Evolutionary conservation across 2,113 vertebrate genomes (phyloP), one percentile per base, ranked within the genome.

Genomic region (Psittacula cyanocephala): DNA sequence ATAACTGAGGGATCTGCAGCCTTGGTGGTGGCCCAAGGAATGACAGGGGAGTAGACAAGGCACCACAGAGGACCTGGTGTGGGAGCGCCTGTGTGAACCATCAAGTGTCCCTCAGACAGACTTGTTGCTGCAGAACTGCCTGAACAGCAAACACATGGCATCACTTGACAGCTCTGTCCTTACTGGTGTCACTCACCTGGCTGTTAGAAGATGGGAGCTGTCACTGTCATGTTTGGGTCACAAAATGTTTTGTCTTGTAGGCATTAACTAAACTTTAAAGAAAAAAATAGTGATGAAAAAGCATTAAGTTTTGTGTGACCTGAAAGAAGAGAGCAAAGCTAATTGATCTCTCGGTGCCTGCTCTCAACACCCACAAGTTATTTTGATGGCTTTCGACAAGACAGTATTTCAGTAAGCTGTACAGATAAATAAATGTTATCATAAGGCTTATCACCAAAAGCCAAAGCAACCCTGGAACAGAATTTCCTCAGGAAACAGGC

Each of bases 141-240:
- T 44, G 33, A 77, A 28, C 4, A 22, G 33, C 60, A 52, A 49
- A 35, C 10, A 33, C 0, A 0, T 0, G 1, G n/a, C 33, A 52
- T 31, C 64, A 18, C 41, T 28, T 29, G 29, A 43, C 16, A 39
- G 44, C 35, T 81, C 50, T 10, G 4, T 60, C 24, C 39, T 35
- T 47, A 39, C 35, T 37, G 22, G 37, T 27, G 35, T 57, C 44
- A 7, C 17, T 69, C 39, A 55, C 2, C 11, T 3, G 7, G 22
- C 33, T n/a, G 23, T 22, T 31, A 44, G 24, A 35, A 80, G 25
- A 41, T 1, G 11, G 25, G 23, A 72, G 43, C 19, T 46, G 8
- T 37, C 71, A 52, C 22, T 23, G 55, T 29, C 18, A 15, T 33
- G 35, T 29, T 18, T 71, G 16, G 17, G 41, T 63, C 10, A 2